Conservation (phyloP, 2,797 vertebrate genomes). For the Phataginus tricuspis region DNA sequence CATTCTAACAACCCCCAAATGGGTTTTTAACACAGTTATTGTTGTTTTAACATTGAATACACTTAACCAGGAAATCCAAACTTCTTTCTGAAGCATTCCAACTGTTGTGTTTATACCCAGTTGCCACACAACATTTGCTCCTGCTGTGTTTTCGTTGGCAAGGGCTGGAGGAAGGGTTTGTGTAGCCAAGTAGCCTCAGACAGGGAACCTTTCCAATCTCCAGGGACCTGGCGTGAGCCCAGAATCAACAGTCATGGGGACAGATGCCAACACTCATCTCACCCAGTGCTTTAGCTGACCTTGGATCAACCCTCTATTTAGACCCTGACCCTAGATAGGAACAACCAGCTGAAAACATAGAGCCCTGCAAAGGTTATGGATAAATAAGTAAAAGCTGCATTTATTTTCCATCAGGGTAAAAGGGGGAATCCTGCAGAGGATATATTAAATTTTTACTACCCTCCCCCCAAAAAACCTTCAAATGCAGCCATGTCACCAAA, state of each 20-base stretch:
- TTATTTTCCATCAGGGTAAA: slow-evolving; percentile 63
- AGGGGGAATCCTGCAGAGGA: slow-evolving; percentile 63
- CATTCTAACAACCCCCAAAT: slow-evolving; percentile 79
- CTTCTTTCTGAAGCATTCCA: slow-evolving; percentile 79
- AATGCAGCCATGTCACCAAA: slow-evolving; percentile 43
- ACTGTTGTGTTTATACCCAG: slow-evolving; percentile 81
- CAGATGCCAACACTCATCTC: slow-evolving; percentile 69
- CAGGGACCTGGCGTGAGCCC: slow-evolving; percentile 72
- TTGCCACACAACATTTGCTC: slow-evolving; percentile 81
- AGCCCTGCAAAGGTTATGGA: slow-evolving; percentile 61
- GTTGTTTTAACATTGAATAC: slow-evolving; percentile 83
- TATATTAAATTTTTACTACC: slow-evolving; percentile 53
- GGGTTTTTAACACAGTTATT: slow-evolving; percentile 82
- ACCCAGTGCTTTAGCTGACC: slow-evolving; percentile 71
- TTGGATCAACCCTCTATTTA: slow-evolving; percentile 64
- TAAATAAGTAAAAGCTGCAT: slow-evolving; percentile 73
- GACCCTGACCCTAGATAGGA: slow-evolving; percentile 61
- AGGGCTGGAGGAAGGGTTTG: slow-evolving; percentile 71
- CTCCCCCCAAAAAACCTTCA: background rate
- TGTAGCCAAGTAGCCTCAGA: slow-evolving; percentile 78
- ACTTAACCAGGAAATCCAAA: slow-evolving; percentile 81
- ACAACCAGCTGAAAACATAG: slow-evolving; percentile 81
- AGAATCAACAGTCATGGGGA: slow-evolving; percentile 78
- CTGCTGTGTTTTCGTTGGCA: slow-evolving; percentile 82
- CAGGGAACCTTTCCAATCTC: slow-evolving; percentile 79